A percentile compares a stretch with the other conserved stretches of the same genome.
These are phyloP conservation scores for Zophobas atratus DNA, from an alignment of 1,140 invertebrate genomes.

Conservation along the genomic window DNA sequence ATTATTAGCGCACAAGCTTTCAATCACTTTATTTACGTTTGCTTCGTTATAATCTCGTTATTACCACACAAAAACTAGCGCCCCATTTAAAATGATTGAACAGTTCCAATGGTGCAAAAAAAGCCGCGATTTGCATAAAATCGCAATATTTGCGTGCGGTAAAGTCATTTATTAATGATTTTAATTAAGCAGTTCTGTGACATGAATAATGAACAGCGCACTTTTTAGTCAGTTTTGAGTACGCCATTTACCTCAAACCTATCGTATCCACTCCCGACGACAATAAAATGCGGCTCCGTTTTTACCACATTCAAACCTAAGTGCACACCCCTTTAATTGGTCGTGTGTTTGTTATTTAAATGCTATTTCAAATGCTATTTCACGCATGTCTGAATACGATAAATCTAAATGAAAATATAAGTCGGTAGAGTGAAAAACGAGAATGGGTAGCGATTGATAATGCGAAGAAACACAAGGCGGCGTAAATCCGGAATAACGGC, in stretches of 20 bases:
- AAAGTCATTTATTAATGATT: slow-evolving; percentile 55
- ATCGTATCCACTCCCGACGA: slow-evolving; percentile 8
- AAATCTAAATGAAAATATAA: slow-evolving; percentile 43
- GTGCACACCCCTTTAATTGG: slow-evolving; percentile 32
- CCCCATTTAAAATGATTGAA: slow-evolving; percentile 53
- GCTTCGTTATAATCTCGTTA: slow-evolving; percentile 37
- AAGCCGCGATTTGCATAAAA: slow-evolving; percentile 51
- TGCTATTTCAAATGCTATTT: slow-evolving; percentile 39
- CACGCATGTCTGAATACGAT: slow-evolving; percentile 39
- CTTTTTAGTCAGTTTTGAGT: slow-evolving; percentile 45
- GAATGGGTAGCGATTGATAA: slow-evolving; percentile 17
- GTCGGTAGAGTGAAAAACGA: slow-evolving; percentile 23
- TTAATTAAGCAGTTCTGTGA: slow-evolving; percentile 55
- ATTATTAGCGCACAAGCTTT: slow-evolving; percentile 9
- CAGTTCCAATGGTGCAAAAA: slow-evolving; percentile 44
- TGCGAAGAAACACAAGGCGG: slow-evolving; percentile 11
- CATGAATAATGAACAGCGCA: slow-evolving; percentile 50
- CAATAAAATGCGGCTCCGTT: slow-evolving; percentile 14
- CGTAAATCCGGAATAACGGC: slow-evolving; percentile 10
- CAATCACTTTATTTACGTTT: slow-evolving; percentile 49
- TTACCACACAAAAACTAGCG: slow-evolving; percentile 44
- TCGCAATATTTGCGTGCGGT: slow-evolving; percentile 55
- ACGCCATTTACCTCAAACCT: slow-evolving; percentile 28
- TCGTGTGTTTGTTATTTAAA: slow-evolving; percentile 39
- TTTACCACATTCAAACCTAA: slow-evolving; percentile 27